A percentile compares a stretch with the other conserved stretches of the same genome.
Evolutionary conservation across 2,888 invertebrate genomes (phyloP).

Genomic region (Micoletzkya japonica): DNA sequence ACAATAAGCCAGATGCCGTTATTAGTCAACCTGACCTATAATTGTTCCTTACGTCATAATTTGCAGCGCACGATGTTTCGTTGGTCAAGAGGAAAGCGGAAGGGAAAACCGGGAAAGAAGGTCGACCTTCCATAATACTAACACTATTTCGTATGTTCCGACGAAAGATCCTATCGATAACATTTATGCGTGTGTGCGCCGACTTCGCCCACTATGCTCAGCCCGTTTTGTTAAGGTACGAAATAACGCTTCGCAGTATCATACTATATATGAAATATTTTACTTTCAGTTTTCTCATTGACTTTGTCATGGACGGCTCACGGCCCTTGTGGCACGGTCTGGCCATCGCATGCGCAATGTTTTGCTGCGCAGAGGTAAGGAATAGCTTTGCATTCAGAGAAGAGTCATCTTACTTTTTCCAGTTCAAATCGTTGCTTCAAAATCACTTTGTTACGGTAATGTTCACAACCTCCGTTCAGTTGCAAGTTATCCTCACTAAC

Average conservation of each 20-base stretch:
- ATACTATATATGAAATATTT: too few species aligned
- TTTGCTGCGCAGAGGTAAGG: constrained; percentile 33
- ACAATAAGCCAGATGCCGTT: too few species aligned
- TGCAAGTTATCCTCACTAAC: constrained; percentile 65
- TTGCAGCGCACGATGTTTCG: too few species aligned
- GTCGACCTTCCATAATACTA: constrained; percentile 7
- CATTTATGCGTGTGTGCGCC: constrained; percentile 38
- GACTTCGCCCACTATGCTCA: constrained; percentile 54
- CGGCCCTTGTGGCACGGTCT: constrained; percentile 50
- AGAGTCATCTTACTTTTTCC: neutral
- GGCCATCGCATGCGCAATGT: constrained; percentile 51
- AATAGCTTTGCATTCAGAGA: too few species aligned
- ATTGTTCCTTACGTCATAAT: too few species aligned
- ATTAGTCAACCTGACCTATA: too few species aligned
- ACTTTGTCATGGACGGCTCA: constrained; percentile 45
- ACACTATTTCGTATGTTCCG: constrained; percentile 14
- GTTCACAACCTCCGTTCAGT: constrained; percentile 65
- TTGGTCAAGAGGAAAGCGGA: too few species aligned
- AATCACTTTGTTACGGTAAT: constrained; percentile 67
- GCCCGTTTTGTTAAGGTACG: constrained; percentile 53
- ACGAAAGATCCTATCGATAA: constrained; percentile 13
- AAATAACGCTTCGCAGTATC: too few species aligned
- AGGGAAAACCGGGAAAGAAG: too few species aligned
- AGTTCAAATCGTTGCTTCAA: constrained; percentile 65
- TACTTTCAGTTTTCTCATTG: constrained; percentile 52